phyloP scores from a whole-genome alignment of 2,113 vertebrate species.

The Litocranius walleri region DNA sequence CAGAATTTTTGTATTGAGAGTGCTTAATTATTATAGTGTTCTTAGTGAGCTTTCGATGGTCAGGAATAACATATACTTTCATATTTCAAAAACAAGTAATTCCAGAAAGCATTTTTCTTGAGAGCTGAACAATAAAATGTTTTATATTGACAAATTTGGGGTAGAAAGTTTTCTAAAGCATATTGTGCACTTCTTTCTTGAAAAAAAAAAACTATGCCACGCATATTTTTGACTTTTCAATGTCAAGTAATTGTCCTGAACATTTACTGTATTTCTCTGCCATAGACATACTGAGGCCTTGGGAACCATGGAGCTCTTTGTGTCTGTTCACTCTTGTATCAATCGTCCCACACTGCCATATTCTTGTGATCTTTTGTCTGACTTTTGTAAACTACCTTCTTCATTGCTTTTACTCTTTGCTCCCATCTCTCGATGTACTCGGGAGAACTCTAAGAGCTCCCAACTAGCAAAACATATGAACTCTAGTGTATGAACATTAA shows the following conservation, averaged over 20 bases:
- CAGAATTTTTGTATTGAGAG: background rate
- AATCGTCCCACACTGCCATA: background rate
- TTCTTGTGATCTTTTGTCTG: background rate
- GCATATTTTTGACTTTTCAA: background rate
- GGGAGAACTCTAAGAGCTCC: background rate
- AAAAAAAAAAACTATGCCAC: background rate
- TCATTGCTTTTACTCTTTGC: background rate
- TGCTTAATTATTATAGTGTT: background rate
- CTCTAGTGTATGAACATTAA: background rate
- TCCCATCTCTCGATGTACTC: background rate
- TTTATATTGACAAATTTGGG: background rate
- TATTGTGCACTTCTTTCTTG: background rate
- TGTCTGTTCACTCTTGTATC: background rate
- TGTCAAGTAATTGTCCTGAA: background rate
- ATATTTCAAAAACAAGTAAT: background rate
- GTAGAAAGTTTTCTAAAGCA: background rate
- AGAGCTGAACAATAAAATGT: background rate
- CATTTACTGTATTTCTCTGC: background rate
- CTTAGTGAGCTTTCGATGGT: background rate
- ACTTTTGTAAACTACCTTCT: background rate
- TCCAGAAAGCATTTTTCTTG: background rate
- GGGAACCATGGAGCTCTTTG: background rate
- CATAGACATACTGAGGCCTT: background rate
- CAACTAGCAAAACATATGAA: background rate
- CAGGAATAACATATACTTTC: background rate